Evolutionary conservation across 2,113 vertebrate genomes (phyloP).

Genomic region (Ptilonorhynchus violaceus): DNA sequence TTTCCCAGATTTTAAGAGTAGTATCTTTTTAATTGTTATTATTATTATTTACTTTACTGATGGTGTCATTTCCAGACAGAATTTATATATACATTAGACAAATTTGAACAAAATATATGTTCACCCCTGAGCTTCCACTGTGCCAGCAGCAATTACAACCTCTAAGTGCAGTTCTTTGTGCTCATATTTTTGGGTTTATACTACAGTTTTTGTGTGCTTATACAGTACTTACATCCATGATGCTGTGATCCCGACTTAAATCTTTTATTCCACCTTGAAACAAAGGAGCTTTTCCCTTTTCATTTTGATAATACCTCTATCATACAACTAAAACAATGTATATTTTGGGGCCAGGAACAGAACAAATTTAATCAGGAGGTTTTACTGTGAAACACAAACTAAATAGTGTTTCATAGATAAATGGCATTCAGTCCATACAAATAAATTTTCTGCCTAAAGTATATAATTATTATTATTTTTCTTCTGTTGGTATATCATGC

Average conservation of each 20-base stretch:
- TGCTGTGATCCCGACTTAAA: background rate
- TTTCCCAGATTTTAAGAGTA: background rate
- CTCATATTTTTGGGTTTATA: background rate
- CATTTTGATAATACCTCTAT: background rate
- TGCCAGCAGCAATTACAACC: background rate
- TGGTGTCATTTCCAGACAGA: background rate
- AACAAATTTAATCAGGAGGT: background rate
- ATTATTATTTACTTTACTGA: background rate
- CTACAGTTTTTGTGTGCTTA: background rate
- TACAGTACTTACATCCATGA: background rate
- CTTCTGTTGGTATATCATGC: background rate
- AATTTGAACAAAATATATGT: background rate
- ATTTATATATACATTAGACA: background rate
- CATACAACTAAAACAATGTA: background rate
- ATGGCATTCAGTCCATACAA: background rate
- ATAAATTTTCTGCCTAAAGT: background rate
- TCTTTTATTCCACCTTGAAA: background rate
- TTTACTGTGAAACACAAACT: background rate
- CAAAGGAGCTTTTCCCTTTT: background rate
- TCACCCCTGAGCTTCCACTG: background rate
- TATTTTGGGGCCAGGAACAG: background rate
- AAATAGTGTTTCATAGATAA: background rate
- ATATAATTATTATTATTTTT: background rate
- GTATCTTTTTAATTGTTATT: background rate
- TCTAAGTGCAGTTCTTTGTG: background rate